These are phyloP conservation scores for Arctocebus calabarensis DNA, from an alignment of 2,797 vertebrate genomes.

Conservation along the genomic window DNA sequence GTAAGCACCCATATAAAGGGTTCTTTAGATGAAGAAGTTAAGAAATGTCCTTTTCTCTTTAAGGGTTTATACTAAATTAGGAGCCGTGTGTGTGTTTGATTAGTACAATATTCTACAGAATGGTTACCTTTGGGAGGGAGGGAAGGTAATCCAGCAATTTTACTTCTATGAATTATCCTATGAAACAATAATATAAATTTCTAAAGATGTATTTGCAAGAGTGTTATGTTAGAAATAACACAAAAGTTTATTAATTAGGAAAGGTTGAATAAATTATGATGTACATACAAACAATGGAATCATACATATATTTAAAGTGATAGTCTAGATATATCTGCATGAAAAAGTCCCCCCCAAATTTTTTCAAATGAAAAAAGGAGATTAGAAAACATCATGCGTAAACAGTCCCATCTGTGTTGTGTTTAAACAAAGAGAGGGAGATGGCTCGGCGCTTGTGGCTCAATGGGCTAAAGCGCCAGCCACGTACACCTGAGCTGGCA, in stretches of 20 bases:
- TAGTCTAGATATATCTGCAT: background rate
- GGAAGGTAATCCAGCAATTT: background rate
- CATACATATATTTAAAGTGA: conserved; percentile 26
- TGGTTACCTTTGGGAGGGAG: background rate
- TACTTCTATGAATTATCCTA: background rate
- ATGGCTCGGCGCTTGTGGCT: no score
- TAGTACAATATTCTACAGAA: background rate
- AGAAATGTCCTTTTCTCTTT: background rate
- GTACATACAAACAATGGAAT: background rate
- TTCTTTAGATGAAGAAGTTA: background rate
- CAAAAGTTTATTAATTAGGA: background rate
- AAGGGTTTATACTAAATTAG: background rate
- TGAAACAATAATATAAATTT: background rate
- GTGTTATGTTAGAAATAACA: background rate
- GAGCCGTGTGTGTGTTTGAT: background rate
- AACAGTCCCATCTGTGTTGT: background rate
- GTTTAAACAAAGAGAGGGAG: background rate
- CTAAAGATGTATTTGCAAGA: conserved; percentile 7
- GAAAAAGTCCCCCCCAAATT: background rate
- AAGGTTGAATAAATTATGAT: background rate
- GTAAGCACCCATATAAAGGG: no score
- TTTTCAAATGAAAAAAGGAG: conserved; percentile 33
- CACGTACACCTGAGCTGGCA: no score
- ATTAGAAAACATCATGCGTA: background rate
- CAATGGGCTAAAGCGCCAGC: no score